Base-by-base conservation (phyloP, 1,140 invertebrate species). In the Cheumatopsyche charites region DNA sequence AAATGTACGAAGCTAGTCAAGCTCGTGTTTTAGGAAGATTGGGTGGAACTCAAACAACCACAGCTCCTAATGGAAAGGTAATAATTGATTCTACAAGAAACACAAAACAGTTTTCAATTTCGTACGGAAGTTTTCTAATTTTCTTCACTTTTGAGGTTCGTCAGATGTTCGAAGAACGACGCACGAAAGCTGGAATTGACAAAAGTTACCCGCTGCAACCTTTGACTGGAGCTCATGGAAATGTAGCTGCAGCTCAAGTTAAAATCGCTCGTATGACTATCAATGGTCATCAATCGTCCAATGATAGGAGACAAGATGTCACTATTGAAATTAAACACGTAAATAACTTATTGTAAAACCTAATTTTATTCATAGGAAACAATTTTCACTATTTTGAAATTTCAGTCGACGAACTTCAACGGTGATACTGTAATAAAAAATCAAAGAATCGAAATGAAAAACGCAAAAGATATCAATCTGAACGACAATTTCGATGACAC, bases 91-190 rank as follows among this genome's bases (percentile, higher is more conserved):
- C 3, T 25, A 61, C 9, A 36, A 23, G 15, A 19, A 19, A 5
- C 9, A 42, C 12, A 42, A 42, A 42, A 42, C 12, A 42, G 5
- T 42, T 42, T n/a, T n/a, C n/a, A n/a, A n/a, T n/a, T n/a, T n/a
- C n/a, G n/a, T n/a, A n/a, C n/a, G n/a, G n/a, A n/a, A n/a, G n/a
- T n/a, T n/a, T n/a, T n/a, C n/a, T n/a, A n/a, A n/a, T n/a, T n/a
- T n/a, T n/a, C n/a, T n/a, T n/a, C n/a, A n/a, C n/a, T n/a, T n/a
- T n/a, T n/a, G n/a, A 90, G 86, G 89, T 90, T 1, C 86, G 90
- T n/a, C 90, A 91, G 82, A 91, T 92, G 90, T 92, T 93, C 78
- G 91, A 93, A 74, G 91, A 93, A 77, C 85, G 91, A 13, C 85
- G 91, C 26, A 86, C 85, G n/a, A 88, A 87, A 62, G 87, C 87